phyloP scores from a whole-genome alignment of 2,113 vertebrate genomes.

The Thamnophis sirtalis region DNA sequence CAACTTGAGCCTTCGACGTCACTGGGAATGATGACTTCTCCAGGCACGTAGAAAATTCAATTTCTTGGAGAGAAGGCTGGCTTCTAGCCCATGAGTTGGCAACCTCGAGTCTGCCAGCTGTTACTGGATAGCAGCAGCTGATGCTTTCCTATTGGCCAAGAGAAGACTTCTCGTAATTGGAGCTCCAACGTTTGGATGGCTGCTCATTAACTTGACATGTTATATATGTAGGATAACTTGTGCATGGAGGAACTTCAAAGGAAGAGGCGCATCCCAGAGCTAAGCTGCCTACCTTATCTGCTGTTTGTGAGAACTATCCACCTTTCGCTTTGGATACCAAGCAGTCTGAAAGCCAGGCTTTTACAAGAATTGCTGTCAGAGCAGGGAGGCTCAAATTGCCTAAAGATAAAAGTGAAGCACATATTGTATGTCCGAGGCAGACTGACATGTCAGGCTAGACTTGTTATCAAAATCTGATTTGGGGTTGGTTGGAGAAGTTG shows the following conservation, averaged over 20 bases:
- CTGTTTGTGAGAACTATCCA: background rate
- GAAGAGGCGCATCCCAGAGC: background rate
- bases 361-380: background rate
- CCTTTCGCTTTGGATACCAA: background rate
- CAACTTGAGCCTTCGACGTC: no score
- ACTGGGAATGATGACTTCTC: background rate
- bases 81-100: background rate
- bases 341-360: no score
- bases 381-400: background rate
- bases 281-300: background rate
- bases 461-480: background rate
- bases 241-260: background rate
- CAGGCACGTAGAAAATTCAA: background rate
- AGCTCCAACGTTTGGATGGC: background rate
- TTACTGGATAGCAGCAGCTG: background rate
- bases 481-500: background rate
- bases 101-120: background rate
- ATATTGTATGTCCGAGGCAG: background rate
- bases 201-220: background rate
- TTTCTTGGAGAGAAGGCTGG: background rate
- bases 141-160: background rate
- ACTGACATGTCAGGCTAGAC: background rate
- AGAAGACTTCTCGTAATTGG: background rate
- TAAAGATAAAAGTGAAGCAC: background rate
- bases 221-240: background rate